These are phyloP conservation scores for Latrodectus geometricus DNA, from an alignment of 1,140 invertebrate genomes.

Conservation along the genomic window DNA sequence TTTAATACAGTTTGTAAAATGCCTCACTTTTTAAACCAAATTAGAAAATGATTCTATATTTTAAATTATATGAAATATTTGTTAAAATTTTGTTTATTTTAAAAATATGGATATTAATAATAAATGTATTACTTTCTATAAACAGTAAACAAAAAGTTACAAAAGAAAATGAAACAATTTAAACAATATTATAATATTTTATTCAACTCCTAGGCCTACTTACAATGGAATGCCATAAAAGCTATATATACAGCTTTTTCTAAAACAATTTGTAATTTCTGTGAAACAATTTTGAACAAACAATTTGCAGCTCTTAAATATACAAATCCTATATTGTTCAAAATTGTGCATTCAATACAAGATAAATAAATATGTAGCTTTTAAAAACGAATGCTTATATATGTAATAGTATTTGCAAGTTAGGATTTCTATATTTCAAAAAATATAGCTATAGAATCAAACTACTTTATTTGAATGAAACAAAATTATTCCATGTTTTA, in stretches of 20 bases:
- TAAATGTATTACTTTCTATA: too few species aligned
- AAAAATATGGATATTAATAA: too few species aligned
- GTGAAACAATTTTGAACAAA: neutral
- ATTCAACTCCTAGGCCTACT: conserved; percentile 56
- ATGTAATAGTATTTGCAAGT: neutral
- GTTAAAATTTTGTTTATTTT: too few species aligned
- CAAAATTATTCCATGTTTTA: neutral
- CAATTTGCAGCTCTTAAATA: neutral
- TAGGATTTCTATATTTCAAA: neutral
- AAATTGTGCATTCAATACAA: neutral
- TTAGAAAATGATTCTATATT: too few species aligned
- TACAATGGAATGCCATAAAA: conserved; percentile 61
- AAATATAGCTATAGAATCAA: neutral
- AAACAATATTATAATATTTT: conserved; percentile 60
- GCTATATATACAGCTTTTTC: conserved; percentile 57
- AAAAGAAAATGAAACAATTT: conserved; percentile 1
- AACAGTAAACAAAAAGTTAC: too few species aligned
- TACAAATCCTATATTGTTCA: neutral
- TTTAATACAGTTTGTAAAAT: too few species aligned
- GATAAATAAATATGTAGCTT: too few species aligned
- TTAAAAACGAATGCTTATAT: too few species aligned
- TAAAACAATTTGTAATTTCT: conserved; percentile 22
- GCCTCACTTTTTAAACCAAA: too few species aligned
- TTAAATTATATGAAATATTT: too few species aligned
- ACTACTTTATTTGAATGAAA: neutral